Conservation (phyloP, 2,797 vertebrate species). For the Rhinichthys osculus region DNA sequence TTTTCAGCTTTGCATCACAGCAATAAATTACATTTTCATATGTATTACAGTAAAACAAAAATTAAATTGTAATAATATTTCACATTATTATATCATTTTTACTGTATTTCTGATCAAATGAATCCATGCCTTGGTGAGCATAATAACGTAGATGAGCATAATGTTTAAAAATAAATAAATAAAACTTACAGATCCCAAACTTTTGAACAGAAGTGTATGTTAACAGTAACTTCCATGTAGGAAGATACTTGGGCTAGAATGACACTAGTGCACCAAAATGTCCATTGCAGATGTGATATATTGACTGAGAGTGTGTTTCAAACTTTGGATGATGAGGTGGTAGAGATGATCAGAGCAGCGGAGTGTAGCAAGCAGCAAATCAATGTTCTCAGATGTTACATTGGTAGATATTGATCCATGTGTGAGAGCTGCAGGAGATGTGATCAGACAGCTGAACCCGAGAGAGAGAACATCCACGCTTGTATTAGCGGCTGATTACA, state of each 20-base stretch:
- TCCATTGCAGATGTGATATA: not conserved
- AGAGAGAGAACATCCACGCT: not conserved
- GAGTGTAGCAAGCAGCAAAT: constrained; percentile 40
- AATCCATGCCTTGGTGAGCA: not conserved
- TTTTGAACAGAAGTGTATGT: not conserved
- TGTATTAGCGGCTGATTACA: not conserved
- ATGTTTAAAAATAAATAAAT: not conserved
- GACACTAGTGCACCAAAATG: not conserved
- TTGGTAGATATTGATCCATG: constrained; percentile 51
- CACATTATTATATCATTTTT: not conserved
- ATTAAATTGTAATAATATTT: not conserved
- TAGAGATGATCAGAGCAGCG: constrained; percentile 23
- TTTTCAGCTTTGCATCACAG: not conserved
- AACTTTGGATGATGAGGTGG: constrained; percentile 9
- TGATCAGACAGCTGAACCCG: constrained; percentile 32
- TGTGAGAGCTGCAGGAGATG: constrained; percentile 28
- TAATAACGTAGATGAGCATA: too few relatives aligned
- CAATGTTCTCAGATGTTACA: constrained; percentile 43
- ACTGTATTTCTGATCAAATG: not conserved
- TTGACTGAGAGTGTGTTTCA: constrained; percentile 16
- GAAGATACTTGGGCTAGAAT: not conserved
- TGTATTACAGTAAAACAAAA: not conserved
- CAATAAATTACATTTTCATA: not conserved
- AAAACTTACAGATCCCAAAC: not conserved
- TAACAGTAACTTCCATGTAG: not conserved